Evolutionary conservation across 2,888 invertebrate genomes (phyloP), one percentile per base, ranked within the genome.

Genomic region (Dicranocentrus wangi): DNA sequence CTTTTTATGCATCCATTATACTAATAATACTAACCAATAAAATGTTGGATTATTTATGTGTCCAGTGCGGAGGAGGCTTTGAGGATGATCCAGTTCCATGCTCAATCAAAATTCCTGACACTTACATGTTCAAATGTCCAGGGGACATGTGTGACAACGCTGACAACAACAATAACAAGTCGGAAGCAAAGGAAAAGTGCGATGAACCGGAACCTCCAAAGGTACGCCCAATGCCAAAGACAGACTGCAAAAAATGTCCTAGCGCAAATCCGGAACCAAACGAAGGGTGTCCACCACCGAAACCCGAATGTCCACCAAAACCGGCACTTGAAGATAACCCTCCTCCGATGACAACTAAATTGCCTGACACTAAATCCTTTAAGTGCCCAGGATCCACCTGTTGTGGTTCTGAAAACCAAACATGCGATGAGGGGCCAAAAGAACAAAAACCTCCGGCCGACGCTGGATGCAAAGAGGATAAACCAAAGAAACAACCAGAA

Each of bases 41-140:
- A n/a, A n/a, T n/a, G n/a, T n/a, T n/a, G n/a, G n/a, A n/a, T n/a
- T n/a, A n/a, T n/a, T n/a, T n/a, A n/a, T n/a, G n/a, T n/a, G n/a
- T n/a, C n/a, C n/a, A n/a, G n/a, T n/a, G n/a, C n/a, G n/a, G n/a
- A n/a, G n/a, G 21, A 19, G n/a, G 21, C 28, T 47, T 72, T 51
- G 72, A 61, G 51, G 73, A 73, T 65, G 21, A 32, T 8, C 21
- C 65, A 1, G 53, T 65, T 1, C 7, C 27, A 19, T 39, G 47
- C 1, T 1, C 53, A 1, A 61, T 43, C 10, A 70, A 47, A 53
- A 32, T 78, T 0, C 78, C 78, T 13, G 78, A 70, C 10, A 78
- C 78, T 21, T 51, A 19, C 19, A 17, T 7, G 7, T 78, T 78
- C 47, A 69, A 78, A 61, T 78, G 78, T 42, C 69, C 77, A 7